Conservation (phyloP, 2,113 vertebrate genomes). For the Callaeas wilsoni region DNA sequence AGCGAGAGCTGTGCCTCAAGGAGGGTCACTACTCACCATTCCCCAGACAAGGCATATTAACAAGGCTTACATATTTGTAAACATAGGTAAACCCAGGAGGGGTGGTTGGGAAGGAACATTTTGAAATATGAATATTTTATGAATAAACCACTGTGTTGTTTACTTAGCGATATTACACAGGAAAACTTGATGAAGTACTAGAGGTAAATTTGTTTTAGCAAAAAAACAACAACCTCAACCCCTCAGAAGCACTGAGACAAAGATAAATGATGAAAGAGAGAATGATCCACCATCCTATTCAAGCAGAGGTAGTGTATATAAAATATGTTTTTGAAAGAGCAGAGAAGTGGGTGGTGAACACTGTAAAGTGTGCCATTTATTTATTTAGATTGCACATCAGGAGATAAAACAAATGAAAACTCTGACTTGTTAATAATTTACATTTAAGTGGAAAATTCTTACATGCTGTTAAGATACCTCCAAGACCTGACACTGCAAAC, state of each 20-base stretch:
- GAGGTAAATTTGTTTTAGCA: conserved; percentile 62
- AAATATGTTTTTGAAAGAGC: conserved; percentile 70
- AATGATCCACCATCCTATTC: conserved; percentile 35
- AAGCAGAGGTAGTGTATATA: conserved; percentile 44
- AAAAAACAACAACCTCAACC: neutral
- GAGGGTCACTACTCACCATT: conserved; percentile 59
- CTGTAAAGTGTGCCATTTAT: conserved; percentile 72
- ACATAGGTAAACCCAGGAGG: conserved; percentile 64
- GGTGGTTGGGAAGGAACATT: conserved; percentile 46
- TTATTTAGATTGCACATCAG: conserved; percentile 81
- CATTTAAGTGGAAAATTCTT: conserved; percentile 77
- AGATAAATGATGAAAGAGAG: conserved; percentile 56
- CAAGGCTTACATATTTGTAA: conserved; percentile 70
- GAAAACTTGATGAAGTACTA: conserved; percentile 61
- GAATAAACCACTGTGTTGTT: conserved; percentile 62
- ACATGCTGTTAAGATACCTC: conserved; percentile 76
- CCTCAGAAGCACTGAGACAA: conserved; percentile 36
- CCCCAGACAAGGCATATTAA: conserved; percentile 64
- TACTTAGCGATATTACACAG: conserved; percentile 55
- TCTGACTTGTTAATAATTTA: conserved; percentile 82
- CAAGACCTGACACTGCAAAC: conserved; percentile 70
- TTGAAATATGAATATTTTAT: conserved; percentile 68
- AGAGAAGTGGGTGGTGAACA: conserved; percentile 66
- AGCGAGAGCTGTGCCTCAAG: conserved; percentile 67
- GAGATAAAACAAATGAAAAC: conserved; percentile 82